Evolutionary conservation across 2,888 invertebrate genomes (phyloP).

Genomic region (Lochmaea crataegi): DNA sequence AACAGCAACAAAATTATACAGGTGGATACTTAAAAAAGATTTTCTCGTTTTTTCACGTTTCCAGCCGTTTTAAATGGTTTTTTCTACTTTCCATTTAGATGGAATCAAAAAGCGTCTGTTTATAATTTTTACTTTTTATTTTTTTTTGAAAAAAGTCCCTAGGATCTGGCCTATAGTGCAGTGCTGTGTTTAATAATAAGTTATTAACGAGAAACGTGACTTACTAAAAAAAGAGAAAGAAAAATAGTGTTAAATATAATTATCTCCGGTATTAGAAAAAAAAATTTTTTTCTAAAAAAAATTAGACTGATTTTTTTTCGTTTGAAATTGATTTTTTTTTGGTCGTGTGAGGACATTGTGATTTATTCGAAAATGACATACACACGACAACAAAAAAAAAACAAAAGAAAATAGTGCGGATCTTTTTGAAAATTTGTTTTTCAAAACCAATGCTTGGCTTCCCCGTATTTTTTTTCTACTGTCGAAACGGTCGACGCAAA

Average conservation of each 20-base stretch:
- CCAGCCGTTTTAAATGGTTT: not conserved
- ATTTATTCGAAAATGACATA: conserved; percentile 33
- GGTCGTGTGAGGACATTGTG: conserved; percentile 36
- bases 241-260: conserved; percentile 14
- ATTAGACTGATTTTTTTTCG: conserved; percentile 37
- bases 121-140: not conserved
- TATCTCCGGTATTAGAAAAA: conserved; percentile 12
- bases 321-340: conserved; percentile 22
- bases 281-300: conserved; percentile 19
- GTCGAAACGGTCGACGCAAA: conserved; percentile 26
- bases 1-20: too few species aligned
- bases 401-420: conserved; percentile 27
- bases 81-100: not conserved
- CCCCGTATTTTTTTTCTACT: conserved; percentile 10
- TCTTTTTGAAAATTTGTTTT: conserved; percentile 14
- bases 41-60: too few species aligned
- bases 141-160: conserved; percentile 11
- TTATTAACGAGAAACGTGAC: conserved; percentile 40
- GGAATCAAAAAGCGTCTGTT: not conserved
- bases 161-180: conserved; percentile 27
- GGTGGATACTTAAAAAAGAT: too few species aligned
- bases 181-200: conserved; percentile 59
- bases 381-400: conserved; percentile 7
- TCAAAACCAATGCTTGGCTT: conserved; percentile 41
- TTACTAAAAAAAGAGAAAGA: conserved; percentile 8